These are phyloP conservation scores for Anarrhichthys ocellatus DNA, from an alignment of 2,113 vertebrate species.

Conservation along the genomic window DNA sequence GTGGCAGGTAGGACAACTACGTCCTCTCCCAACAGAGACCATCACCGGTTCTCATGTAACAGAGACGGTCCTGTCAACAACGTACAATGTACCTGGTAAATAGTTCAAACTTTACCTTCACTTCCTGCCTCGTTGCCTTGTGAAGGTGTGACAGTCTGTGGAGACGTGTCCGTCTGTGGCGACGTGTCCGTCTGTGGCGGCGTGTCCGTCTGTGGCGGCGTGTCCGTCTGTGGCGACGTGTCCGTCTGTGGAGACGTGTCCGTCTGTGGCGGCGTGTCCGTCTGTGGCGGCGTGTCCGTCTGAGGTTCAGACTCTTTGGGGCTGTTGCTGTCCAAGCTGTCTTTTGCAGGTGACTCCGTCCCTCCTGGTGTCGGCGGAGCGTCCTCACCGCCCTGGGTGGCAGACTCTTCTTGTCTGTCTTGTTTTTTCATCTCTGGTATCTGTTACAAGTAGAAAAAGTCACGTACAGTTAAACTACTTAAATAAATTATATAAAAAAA, in stretches of 20 bases:
- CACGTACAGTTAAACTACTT: not conserved
- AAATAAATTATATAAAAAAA: no score
- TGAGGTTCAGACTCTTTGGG: constrained; percentile 64
- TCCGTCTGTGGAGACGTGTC: constrained; percentile 54
- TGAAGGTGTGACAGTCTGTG: constrained; percentile 58
- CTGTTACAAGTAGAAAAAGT: not conserved
- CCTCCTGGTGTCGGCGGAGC: constrained; percentile 43
- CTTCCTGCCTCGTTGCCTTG: constrained; percentile 45
- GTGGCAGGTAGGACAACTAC: not conserved
- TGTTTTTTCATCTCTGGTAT: constrained; percentile 79
- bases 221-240: constrained; percentile 24
- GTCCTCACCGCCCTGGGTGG: constrained; percentile 51
- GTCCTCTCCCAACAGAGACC: not conserved
- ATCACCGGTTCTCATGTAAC: not conserved
- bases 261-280: constrained; percentile 29
- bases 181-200: constrained; percentile 56
- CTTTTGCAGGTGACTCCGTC: constrained; percentile 52
- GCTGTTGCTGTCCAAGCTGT: constrained; percentile 59
- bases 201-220: constrained; percentile 49
- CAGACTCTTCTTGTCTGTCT: constrained; percentile 75
- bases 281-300: constrained; percentile 5
- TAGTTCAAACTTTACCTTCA: constrained; percentile 55
- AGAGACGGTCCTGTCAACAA: not conserved
- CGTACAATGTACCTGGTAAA: not conserved
- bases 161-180: not conserved